phyloP scores from a whole-genome alignment of 53 echinoderm and acorn worm species.

The Paracentrotus lividus region DNA sequence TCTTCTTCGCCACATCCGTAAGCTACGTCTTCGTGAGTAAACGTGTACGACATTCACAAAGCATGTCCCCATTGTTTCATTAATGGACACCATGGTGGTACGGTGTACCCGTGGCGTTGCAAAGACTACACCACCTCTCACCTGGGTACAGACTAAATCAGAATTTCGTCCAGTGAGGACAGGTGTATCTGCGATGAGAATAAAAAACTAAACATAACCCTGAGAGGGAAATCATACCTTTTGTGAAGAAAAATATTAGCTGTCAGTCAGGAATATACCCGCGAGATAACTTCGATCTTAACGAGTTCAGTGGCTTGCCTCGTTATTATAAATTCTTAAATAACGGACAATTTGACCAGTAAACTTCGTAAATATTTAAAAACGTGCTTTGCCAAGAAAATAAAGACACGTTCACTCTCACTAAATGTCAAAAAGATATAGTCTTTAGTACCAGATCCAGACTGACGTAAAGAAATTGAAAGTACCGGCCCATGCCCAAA shows the following conservation, averaged over 20 bases:
- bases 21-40: not conserved
- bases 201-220: not conserved
- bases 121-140: too few species aligned
- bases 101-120: too few species aligned
- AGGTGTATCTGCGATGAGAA: not conserved
- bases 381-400: too few species aligned
- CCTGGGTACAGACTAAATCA: not conserved
- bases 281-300: not conserved
- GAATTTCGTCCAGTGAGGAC: not conserved
- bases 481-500: too few species aligned
- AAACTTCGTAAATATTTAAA: not conserved
- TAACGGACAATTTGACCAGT: conserved; percentile 7
- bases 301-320: conserved; percentile 15
- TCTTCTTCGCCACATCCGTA: not conserved
- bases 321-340: not conserved
- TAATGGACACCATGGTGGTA: not conserved
- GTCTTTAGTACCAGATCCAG: too few species aligned
- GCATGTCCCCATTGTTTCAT: not conserved
- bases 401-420: too few species aligned
- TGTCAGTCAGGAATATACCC: not conserved
- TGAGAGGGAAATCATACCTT: not conserved
- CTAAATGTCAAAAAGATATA: too few species aligned
- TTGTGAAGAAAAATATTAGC: not conserved
- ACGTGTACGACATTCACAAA: not conserved
- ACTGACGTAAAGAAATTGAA: too few species aligned